These are phyloP conservation scores for Biston betularia DNA, from an alignment of 2,888 invertebrate genomes.

Conservation along the genomic window DNA sequence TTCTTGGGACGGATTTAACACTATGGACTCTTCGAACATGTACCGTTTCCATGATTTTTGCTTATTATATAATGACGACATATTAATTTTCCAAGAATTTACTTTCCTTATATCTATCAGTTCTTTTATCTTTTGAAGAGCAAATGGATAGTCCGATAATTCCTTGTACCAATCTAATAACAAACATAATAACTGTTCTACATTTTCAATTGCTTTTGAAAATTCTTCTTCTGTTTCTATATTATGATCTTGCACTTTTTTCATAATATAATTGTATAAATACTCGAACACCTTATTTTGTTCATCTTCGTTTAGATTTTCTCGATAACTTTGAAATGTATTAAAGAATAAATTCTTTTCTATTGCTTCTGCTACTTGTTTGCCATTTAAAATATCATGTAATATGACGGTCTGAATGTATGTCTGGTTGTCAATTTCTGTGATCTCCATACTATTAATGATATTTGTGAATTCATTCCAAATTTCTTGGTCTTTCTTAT, in stretches of 20 bases:
- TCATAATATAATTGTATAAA: slow-evolving; percentile 51
- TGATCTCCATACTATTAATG: slow-evolving; percentile 59
- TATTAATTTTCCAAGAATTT: slow-evolving; percentile 53
- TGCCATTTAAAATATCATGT: slow-evolving; percentile 55
- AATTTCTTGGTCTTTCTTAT: slow-evolving; percentile 56
- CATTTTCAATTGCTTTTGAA: slow-evolving; percentile 35
- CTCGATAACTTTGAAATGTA: slow-evolving; percentile 51
- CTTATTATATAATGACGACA: slow-evolving; percentile 61
- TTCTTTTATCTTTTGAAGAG: slow-evolving; percentile 61
- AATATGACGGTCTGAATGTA: slow-evolving; percentile 58
- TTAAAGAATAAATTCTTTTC: slow-evolving; percentile 56
- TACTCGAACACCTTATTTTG: slow-evolving; percentile 62
- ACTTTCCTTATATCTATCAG: slow-evolving; percentile 55
- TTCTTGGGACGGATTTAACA: slow-evolving; percentile 57
- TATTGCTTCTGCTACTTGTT: slow-evolving; percentile 56
- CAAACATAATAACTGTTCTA: slow-evolving; percentile 52
- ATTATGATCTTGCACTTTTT: slow-evolving; percentile 47
- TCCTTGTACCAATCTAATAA: slow-evolving; percentile 64
- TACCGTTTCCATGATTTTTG: slow-evolving; percentile 68
- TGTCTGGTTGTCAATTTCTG: slow-evolving; percentile 49
- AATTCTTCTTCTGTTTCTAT: slow-evolving; percentile 52
- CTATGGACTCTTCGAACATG: slow-evolving; percentile 69
- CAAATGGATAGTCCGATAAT: slow-evolving; percentile 56
- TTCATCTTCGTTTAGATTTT: slow-evolving; percentile 54
- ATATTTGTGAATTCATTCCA: slow-evolving; percentile 67